Evolutionary conservation across 2,113 vertebrate species (phyloP), one percentile per base, ranked within the genome.

Genomic region (Bagarius yarrelli): DNA sequence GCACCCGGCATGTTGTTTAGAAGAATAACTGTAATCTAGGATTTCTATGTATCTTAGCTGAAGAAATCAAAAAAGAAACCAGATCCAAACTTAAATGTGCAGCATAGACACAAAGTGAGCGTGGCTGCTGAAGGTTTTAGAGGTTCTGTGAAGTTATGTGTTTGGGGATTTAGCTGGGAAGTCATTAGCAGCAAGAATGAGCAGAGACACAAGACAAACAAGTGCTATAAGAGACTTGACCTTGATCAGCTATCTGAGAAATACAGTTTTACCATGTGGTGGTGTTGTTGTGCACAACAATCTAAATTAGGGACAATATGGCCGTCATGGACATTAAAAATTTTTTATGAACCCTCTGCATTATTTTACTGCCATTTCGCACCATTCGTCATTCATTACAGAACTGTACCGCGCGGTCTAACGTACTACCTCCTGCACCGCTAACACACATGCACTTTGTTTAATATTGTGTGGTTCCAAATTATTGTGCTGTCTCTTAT

Each of bases 151-250:
- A 40, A 8, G 3, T 25, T n/a, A 50, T 50, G 40, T 27, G n/a
- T 40, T 52, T 27, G n/a, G 67, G 13, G n/a, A 71, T 71, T 71
- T 40, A 71, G 44, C 44, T 50, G 44, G 67, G 44, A 71, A 50
- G 67, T 71, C 67, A 50, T 70, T 70, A 50, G 66, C 40, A 70
- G 40, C 66, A 47, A 40, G 19, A 47, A 47, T 25, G 13, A 69
- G 15, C 66, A 47, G 40, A 23, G 13, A 23, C 66, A 15, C 14
- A 69, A 69, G 21, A n/a, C 32, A 69, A 44, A 69, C 64, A 69
- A 69, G 64, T 69, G 34, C 36, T 44, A 6, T 15, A n/a, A n/a
- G 64, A 14, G 64, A 69, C 36, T n/a, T 44, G 23, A 69, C 11
- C 64, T n/a, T 44, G 66, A 47, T 47, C 40, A 47, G n/a, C n/a